Percentiles rank a stretch among this genome's conserved stretches.
Conservation (phyloP, 2,113 vertebrate genomes). For the Hypanus sabinus region DNA sequence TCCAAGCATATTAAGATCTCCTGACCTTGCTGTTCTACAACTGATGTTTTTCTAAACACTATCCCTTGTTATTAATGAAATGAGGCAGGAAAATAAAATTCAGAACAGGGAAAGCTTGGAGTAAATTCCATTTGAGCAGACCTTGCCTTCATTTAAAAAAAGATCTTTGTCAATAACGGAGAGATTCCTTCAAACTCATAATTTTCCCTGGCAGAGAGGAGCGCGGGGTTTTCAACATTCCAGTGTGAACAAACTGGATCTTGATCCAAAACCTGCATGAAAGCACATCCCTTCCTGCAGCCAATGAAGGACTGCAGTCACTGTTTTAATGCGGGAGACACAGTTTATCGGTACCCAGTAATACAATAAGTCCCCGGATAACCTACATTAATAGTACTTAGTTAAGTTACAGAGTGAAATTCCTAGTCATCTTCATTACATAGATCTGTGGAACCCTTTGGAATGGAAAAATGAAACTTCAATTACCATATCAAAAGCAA, state of each 20-base stretch:
- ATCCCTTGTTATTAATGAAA: background rate
- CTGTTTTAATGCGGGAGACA: background rate
- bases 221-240: background rate
- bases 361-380: no score
- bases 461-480: background rate
- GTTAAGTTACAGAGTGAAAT: background rate
- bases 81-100: background rate
- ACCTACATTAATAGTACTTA: background rate
- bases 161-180: background rate
- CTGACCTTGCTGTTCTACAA: no score
- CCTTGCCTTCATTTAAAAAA: background rate
- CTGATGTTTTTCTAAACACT: background rate
- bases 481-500: background rate
- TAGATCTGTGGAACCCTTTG: background rate
- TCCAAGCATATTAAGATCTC: no score
- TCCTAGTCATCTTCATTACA: background rate
- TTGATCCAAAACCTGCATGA: background rate
- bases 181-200: background rate
- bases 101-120: background rate
- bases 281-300: background rate
- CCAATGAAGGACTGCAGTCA: background rate
- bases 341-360: background rate
- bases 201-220: background rate
- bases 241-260: background rate
- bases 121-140: background rate